A percentile compares a stretch with the other conserved stretches of the same genome.
Evolutionary conservation across 30 jellyfish, hydroid and myxozoan genomes (phyloP).

Genomic region (Cassiopea andromeda): DNA sequence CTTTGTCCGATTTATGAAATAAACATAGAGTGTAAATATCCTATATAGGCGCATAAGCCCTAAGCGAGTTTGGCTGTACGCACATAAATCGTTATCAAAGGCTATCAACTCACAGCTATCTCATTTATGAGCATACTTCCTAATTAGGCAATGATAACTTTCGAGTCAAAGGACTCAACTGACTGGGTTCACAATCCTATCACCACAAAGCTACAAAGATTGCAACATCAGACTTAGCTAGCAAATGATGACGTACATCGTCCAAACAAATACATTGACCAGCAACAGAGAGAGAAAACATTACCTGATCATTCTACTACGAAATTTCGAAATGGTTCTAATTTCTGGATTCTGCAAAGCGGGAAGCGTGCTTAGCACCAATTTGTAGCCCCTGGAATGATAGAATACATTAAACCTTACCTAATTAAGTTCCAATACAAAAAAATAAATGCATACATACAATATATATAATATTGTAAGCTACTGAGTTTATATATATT

Average conservation of each 20-base stretch:
- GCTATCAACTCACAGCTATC: too few species aligned
- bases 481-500: too few species aligned
- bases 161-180: background rate
- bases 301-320: slow-evolving; percentile 89
- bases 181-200: background rate
- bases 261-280: background rate
- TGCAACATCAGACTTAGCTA: too few species aligned
- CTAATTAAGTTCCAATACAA: too few species aligned
- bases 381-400: slow-evolving; percentile 72
- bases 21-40: too few species aligned
- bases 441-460: too few species aligned
- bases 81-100: background rate
- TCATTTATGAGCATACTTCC: too few species aligned
- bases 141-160: background rate
- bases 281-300: background rate
- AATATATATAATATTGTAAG: too few species aligned
- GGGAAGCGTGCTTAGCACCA: slow-evolving; percentile 86
- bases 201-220: background rate
- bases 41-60: too few species aligned
- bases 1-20: too few species aligned
- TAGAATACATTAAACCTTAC: too few species aligned
- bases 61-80: too few species aligned
- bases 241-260: background rate
- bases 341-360: slow-evolving; percentile 88
- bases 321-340: slow-evolving; percentile 58